A percentile compares a stretch with the other conserved stretches of the same genome.
These are phyloP conservation scores for Dryomyza anilis DNA, from an alignment of 2,888 invertebrate genomes.

Conservation along the genomic window DNA sequence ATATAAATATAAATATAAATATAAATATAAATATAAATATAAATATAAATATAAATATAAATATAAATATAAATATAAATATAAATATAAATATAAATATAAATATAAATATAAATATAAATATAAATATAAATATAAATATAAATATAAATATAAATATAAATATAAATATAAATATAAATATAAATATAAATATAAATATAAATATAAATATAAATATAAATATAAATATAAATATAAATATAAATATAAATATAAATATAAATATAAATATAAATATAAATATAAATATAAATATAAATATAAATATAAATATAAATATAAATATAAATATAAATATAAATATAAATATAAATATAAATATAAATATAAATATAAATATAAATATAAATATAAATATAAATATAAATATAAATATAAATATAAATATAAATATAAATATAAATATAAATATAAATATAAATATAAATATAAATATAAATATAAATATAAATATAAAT, in stretches of 20 bases:
- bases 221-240: not conserved
- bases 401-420: too few relatives aligned
- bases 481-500: too few relatives aligned
- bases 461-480: too few relatives aligned
- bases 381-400: not conserved
- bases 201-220: not conserved
- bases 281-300: not conserved
- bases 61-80: not conserved
- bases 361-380: not conserved
- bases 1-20: not conserved
- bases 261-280: not conserved
- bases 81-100: not conserved
- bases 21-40: not conserved
- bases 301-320: not conserved
- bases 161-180: not conserved
- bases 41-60: not conserved
- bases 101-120: not conserved
- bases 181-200: not conserved
- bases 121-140: too few relatives aligned
- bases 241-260: not conserved
- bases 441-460: too few relatives aligned
- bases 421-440: too few relatives aligned
- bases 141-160: not conserved
- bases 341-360: not conserved
- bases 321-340: not conserved